A percentile compares a stretch with the other conserved stretches of the same genome.
These are phyloP conservation scores for Psilopsiagon aurifrons DNA, from an alignment of 2,113 vertebrate genomes.

Conservation along the genomic window DNA sequence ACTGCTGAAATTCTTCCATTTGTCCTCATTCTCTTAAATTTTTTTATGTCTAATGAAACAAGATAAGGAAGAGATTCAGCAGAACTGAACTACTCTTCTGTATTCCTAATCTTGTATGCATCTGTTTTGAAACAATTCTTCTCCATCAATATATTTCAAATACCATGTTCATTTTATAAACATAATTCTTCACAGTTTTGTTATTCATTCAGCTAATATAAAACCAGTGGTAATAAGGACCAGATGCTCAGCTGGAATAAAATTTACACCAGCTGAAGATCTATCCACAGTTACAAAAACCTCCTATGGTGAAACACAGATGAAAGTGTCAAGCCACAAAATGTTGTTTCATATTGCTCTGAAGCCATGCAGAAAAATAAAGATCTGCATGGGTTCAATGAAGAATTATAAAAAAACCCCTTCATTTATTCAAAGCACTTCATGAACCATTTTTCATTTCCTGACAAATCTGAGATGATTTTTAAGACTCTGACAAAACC, in stretches of 20 bases:
- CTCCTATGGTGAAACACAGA: slow-evolving; percentile 17
- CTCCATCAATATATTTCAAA: slow-evolving; percentile 5
- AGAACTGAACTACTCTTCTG: neutral
- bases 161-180: neutral
- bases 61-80: neutral
- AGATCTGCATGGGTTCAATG: neutral
- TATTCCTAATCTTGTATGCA: neutral
- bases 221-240: slow-evolving; percentile 20
- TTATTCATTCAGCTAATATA: slow-evolving; percentile 1
- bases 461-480: neutral
- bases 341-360: neutral
- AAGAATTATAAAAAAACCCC: neutral
- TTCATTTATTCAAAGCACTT: neutral
- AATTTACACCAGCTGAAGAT: slow-evolving; percentile 26
- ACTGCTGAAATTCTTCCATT: neutral
- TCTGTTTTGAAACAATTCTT: neutral
- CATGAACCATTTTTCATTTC: neutral
- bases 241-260: slow-evolving; percentile 34
- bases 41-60: neutral
- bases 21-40: neutral
- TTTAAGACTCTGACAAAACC: neutral
- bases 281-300: neutral
- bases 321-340: slow-evolving; percentile 29
- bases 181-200: slow-evolving; percentile 15
- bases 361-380: slow-evolving; percentile 15